Evolutionary conservation across 92 coral and sea anemone genomes (phyloP), one percentile per base, ranked within the genome.

Genomic region (Epizoanthus illoricatus): DNA sequence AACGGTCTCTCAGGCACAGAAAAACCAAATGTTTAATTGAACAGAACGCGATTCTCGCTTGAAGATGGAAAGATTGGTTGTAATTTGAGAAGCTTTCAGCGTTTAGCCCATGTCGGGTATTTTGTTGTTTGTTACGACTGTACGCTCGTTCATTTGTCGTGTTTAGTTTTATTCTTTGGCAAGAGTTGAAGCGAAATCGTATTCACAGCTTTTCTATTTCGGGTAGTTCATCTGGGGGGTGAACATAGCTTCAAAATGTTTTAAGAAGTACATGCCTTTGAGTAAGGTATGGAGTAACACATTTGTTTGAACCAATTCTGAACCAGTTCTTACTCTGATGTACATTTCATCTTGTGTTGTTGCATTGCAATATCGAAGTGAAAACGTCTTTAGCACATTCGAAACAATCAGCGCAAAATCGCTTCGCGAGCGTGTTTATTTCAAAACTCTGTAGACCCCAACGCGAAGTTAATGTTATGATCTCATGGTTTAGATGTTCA

Each of bases 1-100:
- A 78, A 61, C 54, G 52, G 43, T 78, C 71, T 78, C 59, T 78
- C 82, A 20, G 7, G 54, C 71, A 64, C 82, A 78, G 82, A 78
- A 78, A 13, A 63, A 45, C 82, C 12, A 20, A 66, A 78, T 78
- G 71, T 62, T 62, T 78, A 62, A 78, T 78, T 78, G 82, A 78
- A 78, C 82, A 78, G 82, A 78, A 78, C 71, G 56, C 71, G 82
- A 78, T 70, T 78, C 71, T 57, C 71, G 39, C 39, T 40, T 78
- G 71, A 42, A 78, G 71, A 78, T 78, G 58, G 47, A 78, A 42
- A 47, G 58, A 21, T 78, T 61, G 81, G 36, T 23, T 42, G 82
- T 78, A 78, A 78, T 42, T 63, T 66, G 82, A 78, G 82, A 63
- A 63, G 60, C 33, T 62, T 78, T 78, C 70, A 78, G 81, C 82